Evolutionary conservation across 2,888 invertebrate genomes (phyloP).

Genomic region (Schrankia costaestrigalis): DNA sequence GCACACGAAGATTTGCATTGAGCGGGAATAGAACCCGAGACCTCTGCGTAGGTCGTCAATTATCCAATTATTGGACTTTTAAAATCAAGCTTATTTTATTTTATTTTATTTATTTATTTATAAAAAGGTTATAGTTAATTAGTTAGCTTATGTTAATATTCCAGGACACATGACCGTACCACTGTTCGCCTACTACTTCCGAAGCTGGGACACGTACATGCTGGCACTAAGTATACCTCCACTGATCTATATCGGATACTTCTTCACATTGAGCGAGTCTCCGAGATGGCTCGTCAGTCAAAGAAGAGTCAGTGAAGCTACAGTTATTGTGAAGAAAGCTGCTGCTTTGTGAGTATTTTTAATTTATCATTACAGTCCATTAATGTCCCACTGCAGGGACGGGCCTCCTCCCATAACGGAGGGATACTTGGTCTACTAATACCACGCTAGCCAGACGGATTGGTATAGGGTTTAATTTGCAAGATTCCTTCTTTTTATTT

Average conservation of each 20-base stretch:
- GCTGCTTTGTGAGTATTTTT: constrained; percentile 71
- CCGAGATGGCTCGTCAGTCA: constrained; percentile 90
- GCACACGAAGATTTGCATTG: too few relatives aligned
- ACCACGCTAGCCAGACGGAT: too few relatives aligned
- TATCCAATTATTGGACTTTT: too few relatives aligned
- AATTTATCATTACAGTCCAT: not conserved
- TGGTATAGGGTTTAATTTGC: too few relatives aligned
- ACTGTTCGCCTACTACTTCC: constrained; percentile 82
- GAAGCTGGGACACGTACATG: constrained; percentile 83
- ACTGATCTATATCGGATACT: constrained; percentile 82
- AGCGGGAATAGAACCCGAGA: too few relatives aligned
- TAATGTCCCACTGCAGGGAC: not conserved
- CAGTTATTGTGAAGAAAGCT: constrained; percentile 83
- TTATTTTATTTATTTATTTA: too few relatives aligned
- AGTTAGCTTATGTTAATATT: constrained; percentile 5
- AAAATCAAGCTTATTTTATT: too few relatives aligned
- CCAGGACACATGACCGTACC: constrained; percentile 82
- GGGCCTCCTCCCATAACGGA: not conserved
- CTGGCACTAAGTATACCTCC: constrained; percentile 82
- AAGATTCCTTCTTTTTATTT: too few relatives aligned
- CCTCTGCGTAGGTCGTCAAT: too few relatives aligned
- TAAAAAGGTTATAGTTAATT: not conserved
- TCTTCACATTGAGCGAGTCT: constrained; percentile 88
- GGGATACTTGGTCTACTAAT: too few relatives aligned
- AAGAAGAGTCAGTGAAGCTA: constrained; percentile 83